These are phyloP conservation scores for Apantesis nais DNA, from an alignment of 2,888 invertebrate species.

Conservation along the genomic window DNA sequence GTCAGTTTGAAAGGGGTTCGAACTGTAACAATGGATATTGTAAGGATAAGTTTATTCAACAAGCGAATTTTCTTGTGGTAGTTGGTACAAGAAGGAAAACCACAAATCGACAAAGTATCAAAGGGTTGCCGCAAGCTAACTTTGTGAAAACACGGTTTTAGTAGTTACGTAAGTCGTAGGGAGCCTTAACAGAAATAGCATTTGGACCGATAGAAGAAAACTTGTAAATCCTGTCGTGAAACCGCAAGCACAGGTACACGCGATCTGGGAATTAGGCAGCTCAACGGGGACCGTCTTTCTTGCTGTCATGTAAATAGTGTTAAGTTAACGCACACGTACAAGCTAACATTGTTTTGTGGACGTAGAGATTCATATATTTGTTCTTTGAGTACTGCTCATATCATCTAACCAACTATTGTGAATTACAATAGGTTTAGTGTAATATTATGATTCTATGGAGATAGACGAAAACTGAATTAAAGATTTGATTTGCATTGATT, in stretches of 20 bases:
- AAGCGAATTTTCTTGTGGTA: slow-evolving; percentile 47
- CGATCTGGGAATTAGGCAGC: slow-evolving; percentile 60
- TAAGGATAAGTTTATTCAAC: slow-evolving; percentile 49
- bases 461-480: too few species aligned
- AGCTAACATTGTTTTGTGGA: slow-evolving; percentile 47
- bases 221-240: slow-evolving; percentile 75
- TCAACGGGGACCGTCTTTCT: slow-evolving; percentile 55
- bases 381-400: slow-evolving; percentile 39
- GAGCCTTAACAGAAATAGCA: slow-evolving; percentile 67
- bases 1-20: slow-evolving; percentile 41
- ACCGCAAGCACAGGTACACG: slow-evolving; percentile 70
- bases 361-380: slow-evolving; percentile 29
- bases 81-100: slow-evolving; percentile 52
- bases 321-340: slow-evolving; percentile 51
- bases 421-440: slow-evolving; percentile 18
- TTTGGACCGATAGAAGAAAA: slow-evolving; percentile 77
- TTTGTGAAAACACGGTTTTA: slow-evolving; percentile 61
- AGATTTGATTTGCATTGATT: neutral
- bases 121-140: slow-evolving; percentile 61
- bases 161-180: slow-evolving; percentile 62
- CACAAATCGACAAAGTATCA: slow-evolving; percentile 65
- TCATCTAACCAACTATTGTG: slow-evolving; percentile 20
- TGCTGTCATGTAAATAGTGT: slow-evolving; percentile 58
- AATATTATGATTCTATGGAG: neutral
- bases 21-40: slow-evolving; percentile 44